Conservation (phyloP, 1,140 invertebrate genomes). For the Penaeus vannamei region DNA sequence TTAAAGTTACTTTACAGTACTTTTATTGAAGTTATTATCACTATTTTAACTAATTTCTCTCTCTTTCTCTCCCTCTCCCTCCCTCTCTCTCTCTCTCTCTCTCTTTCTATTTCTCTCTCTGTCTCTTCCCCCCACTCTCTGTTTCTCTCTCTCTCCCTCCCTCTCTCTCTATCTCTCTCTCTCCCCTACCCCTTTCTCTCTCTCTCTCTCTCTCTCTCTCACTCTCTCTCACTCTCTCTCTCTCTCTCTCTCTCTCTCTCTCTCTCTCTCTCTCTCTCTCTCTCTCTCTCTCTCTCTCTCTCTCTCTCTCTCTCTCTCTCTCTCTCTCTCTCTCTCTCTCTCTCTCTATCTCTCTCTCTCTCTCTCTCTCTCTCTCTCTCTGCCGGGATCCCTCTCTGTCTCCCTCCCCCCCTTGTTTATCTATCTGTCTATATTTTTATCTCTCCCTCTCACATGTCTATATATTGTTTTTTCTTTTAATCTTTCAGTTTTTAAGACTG, state of each 20-base stretch:
- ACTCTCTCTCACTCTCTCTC: slow-evolving; percentile 21
- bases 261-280: not conserved
- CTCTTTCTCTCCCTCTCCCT: not conserved
- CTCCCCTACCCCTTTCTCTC: not conserved
- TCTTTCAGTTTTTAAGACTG: not conserved
- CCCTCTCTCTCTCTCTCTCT: slow-evolving; percentile 24
- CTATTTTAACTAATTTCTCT: too few relatives aligned
- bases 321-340: not conserved
- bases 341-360: not conserved
- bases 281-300: not conserved
- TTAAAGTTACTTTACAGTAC: too few relatives aligned
- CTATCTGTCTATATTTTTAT: not conserved
- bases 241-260: slow-evolving; percentile 28
- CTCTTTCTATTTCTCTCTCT: slow-evolving; percentile 16
- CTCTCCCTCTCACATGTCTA: not conserved
- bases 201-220: slow-evolving; percentile 25
- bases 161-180: slow-evolving; percentile 12
- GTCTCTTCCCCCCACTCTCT: not conserved
- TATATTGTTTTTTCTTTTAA: not conserved
- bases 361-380: not conserved
- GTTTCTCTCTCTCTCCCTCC: slow-evolving; percentile 8
- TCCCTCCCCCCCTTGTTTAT: not conserved
- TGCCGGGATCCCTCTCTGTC: too few relatives aligned
- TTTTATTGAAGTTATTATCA: too few relatives aligned
- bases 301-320: not conserved